phyloP scores from a whole-genome alignment of 2,113 vertebrate genomes.

The Centropristis striata region DNA sequence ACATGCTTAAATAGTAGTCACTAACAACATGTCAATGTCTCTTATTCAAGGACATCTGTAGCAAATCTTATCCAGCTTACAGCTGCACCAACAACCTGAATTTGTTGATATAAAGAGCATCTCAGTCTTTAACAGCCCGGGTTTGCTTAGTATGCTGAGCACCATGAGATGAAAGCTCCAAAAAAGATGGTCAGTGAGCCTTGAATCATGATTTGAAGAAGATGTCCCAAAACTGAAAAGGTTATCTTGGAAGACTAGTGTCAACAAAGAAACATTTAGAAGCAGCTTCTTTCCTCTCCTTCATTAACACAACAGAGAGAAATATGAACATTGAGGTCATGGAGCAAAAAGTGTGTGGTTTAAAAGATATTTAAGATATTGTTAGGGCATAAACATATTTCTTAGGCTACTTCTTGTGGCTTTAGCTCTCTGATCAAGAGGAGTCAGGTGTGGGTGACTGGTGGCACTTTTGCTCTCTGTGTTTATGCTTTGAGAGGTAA shows the following conservation, averaged over 20 bases:
- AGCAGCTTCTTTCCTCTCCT: neutral
- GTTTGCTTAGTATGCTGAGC: neutral
- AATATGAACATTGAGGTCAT: neutral
- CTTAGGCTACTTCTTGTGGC: neutral
- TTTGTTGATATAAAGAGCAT: too few relatives aligned
- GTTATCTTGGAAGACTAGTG: neutral
- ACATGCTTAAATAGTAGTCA: neutral
- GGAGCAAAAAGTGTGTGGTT: neutral
- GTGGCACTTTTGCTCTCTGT: neutral
- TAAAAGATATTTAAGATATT: neutral
- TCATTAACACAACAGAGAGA: neutral
- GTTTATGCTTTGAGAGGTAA: too few relatives aligned
- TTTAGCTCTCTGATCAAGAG: neutral
- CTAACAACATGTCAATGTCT: too few relatives aligned
- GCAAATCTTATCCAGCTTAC: too few relatives aligned
- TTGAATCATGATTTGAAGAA: neutral
- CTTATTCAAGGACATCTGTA: too few relatives aligned
- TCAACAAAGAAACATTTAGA: neutral
- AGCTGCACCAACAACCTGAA: too few relatives aligned
- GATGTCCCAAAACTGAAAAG: neutral
- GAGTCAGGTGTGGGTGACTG: conserved; percentile 7
- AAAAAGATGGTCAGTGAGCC: neutral
- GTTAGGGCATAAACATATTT: neutral
- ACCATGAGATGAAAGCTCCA: neutral
- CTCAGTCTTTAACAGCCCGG: neutral